These are phyloP conservation scores for Diadophis punctatus DNA, from an alignment of 2,113 vertebrate species.

Conservation along the genomic window DNA sequence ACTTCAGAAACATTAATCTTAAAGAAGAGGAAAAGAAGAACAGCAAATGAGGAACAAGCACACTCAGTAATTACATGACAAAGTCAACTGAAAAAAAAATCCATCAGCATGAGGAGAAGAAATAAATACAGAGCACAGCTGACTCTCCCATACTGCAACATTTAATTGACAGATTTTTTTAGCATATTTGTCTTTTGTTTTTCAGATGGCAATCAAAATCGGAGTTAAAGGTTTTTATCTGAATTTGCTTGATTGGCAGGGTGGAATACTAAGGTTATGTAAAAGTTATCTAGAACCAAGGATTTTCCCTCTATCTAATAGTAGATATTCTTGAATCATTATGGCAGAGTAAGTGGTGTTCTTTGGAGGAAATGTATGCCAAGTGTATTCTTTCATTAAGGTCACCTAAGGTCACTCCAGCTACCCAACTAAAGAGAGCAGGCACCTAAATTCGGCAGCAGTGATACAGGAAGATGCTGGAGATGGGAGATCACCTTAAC, in stretches of 20 bases:
- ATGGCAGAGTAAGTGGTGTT: background rate
- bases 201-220: background rate
- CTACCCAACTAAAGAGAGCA: background rate
- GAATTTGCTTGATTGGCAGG: background rate
- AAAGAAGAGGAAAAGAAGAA: background rate
- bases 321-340: background rate
- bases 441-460: background rate
- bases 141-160: too few species aligned
- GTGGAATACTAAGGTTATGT: background rate
- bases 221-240: background rate
- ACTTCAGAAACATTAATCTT: background rate
- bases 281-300: background rate
- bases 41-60: background rate
- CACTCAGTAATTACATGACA: background rate
- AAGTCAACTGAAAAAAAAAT: background rate
- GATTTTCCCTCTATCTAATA: background rate
- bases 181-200: background rate
- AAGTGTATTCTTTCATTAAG: background rate
- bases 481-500: background rate
- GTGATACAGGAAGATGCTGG: background rate
- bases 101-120: background rate
- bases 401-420: background rate
- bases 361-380: background rate
- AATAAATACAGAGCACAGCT: background rate
- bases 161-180: background rate